Percentiles rank a stretch among this genome's conserved stretches.
These are phyloP conservation scores for Drosophila phalerata DNA, from an alignment of 2,888 invertebrate species.

Conservation along the genomic window DNA sequence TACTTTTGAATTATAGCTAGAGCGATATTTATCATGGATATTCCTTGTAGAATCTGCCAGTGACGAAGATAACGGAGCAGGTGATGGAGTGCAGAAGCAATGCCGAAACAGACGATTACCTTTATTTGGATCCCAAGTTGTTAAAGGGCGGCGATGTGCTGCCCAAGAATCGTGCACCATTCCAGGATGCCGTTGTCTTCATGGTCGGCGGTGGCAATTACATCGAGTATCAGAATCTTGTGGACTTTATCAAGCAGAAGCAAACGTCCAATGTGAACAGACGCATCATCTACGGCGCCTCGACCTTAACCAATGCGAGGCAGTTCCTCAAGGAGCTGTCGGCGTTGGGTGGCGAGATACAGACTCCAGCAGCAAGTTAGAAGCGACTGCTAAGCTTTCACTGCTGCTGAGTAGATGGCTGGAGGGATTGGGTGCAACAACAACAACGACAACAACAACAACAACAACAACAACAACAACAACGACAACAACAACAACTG, in stretches of 20 bases:
- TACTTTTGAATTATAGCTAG: background rate
- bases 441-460: slow-evolving; percentile 4
- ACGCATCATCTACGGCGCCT: slow-evolving; percentile 97
- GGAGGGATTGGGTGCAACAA: slow-evolving; percentile 19
- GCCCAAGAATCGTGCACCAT: slow-evolving; percentile 89
- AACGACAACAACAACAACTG: slow-evolving; percentile 2
- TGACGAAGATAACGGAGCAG: slow-evolving; percentile 96
- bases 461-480: too few species aligned
- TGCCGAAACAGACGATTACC: slow-evolving; percentile 93
- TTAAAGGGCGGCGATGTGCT: slow-evolving; percentile 90
- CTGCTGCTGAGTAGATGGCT: slow-evolving; percentile 59
- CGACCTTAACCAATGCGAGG: slow-evolving; percentile 96
- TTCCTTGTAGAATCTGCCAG: slow-evolving; percentile 92
- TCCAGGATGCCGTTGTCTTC: slow-evolving; percentile 96
- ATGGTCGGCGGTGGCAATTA: slow-evolving; percentile 98
- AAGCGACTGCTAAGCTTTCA: slow-evolving; percentile 59
- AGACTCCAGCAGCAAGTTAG: slow-evolving; percentile 84
- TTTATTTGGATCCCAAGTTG: slow-evolving; percentile 98
- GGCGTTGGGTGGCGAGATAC: slow-evolving; percentile 91
- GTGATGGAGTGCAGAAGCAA: slow-evolving; percentile 93
- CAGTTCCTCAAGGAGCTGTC: slow-evolving; percentile 97
- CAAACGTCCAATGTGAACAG: slow-evolving; percentile 89
- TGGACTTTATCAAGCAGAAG: slow-evolving; percentile 96
- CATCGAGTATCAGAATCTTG: slow-evolving; percentile 99
- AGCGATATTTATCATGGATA: background rate